Conservation (phyloP, 2,797 vertebrate species). For the Cephalopachus bancanus region DNA sequence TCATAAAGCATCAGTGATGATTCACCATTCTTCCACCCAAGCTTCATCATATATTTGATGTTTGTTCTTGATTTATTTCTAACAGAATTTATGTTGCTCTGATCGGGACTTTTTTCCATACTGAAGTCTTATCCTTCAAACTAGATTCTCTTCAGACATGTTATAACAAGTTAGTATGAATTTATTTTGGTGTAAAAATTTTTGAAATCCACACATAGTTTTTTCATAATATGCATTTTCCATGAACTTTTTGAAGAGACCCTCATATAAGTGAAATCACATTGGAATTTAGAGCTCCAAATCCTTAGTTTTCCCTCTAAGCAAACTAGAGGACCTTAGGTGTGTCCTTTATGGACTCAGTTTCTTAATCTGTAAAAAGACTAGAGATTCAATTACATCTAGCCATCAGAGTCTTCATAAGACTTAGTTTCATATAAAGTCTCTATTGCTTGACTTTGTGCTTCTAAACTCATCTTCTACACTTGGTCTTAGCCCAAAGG, state of each 20-base stretch:
- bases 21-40: not conserved
- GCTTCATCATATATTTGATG: not conserved
- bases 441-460: not conserved
- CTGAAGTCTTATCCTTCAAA: not conserved
- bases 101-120: not conserved
- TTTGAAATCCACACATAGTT: not conserved
- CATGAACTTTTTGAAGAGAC: not conserved
- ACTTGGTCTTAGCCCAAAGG: not conserved
- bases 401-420: not conserved
- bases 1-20: not conserved
- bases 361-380: constrained; percentile 56
- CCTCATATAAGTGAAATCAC: not conserved
- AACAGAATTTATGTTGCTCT: not conserved
- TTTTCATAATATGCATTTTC: not conserved
- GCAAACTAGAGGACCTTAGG: constrained; percentile 20
- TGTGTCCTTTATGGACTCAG: not conserved
- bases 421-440: not conserved
- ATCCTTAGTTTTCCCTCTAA: not conserved
- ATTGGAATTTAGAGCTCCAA: not conserved
- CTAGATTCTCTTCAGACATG: not conserved
- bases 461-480: constrained; percentile 44
- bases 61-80: not conserved
- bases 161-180: not conserved
- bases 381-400: not conserved
- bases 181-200: not conserved